Percentiles rank a stretch among this genome's conserved stretches.
phyloP scores from a whole-genome alignment of 1,140 invertebrate genomes.

The Ceratina calcarata region DNA sequence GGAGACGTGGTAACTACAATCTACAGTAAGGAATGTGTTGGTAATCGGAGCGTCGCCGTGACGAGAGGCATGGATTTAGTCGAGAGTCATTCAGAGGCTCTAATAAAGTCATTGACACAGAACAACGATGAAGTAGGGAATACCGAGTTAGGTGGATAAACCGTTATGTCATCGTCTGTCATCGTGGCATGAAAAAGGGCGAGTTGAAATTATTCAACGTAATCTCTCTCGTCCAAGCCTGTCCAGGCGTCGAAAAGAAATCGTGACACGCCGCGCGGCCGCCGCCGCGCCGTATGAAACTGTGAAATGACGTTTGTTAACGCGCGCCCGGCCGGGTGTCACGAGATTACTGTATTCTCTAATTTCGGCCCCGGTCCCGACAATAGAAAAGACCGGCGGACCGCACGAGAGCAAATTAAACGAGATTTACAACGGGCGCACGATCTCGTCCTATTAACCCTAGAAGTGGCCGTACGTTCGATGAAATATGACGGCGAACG shows the following conservation, averaged over 20 bases:
- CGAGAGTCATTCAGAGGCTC: background rate
- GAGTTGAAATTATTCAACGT: conserved; percentile 41
- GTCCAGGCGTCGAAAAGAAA: conserved; percentile 42
- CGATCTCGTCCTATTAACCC: conserved; percentile 67
- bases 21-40: too few species aligned
- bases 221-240: background rate
- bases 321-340: conserved; percentile 47
- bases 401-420: conserved; percentile 62
- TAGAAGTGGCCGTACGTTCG: conserved; percentile 61
- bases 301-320: conserved; percentile 55
- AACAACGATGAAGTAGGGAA: background rate
- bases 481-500: conserved; percentile 58
- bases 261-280: conserved; percentile 37
- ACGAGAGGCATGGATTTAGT: background rate
- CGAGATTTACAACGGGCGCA: conserved; percentile 65
- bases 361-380: conserved; percentile 22
- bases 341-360: conserved; percentile 62
- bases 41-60: background rate
- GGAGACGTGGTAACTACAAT: too few species aligned
- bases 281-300: too few species aligned
- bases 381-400: conserved; percentile 54
- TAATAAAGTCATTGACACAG: conserved; percentile 29
- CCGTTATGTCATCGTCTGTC: conserved; percentile 34
- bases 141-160: conserved; percentile 2
- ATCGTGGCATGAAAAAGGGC: conserved; percentile 1